These are phyloP conservation scores for Corydoras sp. DNA, from an alignment of 2,113 vertebrate genomes.

Conservation along the genomic window DNA sequence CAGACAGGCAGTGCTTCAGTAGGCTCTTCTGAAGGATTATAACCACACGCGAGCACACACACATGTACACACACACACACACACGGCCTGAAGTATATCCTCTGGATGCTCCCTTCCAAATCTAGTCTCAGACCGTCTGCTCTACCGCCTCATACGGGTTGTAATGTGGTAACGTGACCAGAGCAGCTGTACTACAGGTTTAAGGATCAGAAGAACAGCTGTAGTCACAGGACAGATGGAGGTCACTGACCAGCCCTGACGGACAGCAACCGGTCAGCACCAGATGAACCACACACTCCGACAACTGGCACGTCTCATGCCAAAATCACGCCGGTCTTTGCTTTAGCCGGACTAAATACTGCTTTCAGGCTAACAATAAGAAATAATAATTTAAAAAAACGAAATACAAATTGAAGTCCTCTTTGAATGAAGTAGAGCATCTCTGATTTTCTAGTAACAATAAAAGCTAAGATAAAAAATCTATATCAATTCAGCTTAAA, in stretches of 20 bases:
- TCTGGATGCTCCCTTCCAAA: conserved; percentile 8
- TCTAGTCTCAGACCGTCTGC: conserved; percentile 26
- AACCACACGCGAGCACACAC: conserved; percentile 2
- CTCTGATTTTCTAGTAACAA: no score
- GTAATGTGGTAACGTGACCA: conserved; percentile 28
- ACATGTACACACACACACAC: conserved; percentile 21
- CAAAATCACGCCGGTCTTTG: not conserved
- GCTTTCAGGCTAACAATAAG: no score
- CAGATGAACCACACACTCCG: conserved; percentile 1
- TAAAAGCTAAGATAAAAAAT: no score
- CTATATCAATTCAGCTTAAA: no score
- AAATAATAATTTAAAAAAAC: no score
- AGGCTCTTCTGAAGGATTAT: not conserved
- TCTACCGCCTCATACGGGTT: conserved; percentile 10
- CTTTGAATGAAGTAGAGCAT: no score
- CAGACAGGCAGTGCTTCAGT: conserved; percentile 30
- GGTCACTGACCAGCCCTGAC: conserved; percentile 18
- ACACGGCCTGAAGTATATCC: conserved; percentile 14
- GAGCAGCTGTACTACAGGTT: conserved; percentile 37
- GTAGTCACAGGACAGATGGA: conserved; percentile 34
- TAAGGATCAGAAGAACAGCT: conserved; percentile 28
- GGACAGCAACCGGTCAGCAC: conserved; percentile 17
- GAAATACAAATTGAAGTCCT: no score
- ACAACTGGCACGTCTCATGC: conserved; percentile 28
- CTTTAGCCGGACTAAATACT: no score